These are phyloP conservation scores for Caenorhabditis panamensis DNA, from an alignment of 2,888 invertebrate genomes.

Conservation along the genomic window DNA sequence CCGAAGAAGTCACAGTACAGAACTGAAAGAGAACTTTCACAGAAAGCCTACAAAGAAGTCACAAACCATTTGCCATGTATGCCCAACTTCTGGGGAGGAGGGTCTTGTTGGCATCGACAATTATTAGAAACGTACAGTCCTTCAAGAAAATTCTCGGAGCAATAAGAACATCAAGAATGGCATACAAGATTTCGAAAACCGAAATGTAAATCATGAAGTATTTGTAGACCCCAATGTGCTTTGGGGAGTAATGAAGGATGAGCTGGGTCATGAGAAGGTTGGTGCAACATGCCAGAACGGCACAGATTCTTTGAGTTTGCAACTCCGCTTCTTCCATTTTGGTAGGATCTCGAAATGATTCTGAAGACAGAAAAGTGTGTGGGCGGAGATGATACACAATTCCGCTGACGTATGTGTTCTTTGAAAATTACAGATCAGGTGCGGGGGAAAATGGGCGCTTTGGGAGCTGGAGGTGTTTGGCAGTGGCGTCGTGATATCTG, in stretches of 20 bases:
- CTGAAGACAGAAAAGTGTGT: too few relatives aligned
- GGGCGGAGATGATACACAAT: not conserved
- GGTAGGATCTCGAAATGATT: not conserved
- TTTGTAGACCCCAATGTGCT: slow-evolving; percentile 26
- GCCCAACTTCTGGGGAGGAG: not conserved
- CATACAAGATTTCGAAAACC: slow-evolving; percentile 11
- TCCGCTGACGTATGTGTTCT: slow-evolving; percentile 1
- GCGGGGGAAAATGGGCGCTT: slow-evolving; percentile 4
- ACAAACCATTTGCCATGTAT: not conserved
- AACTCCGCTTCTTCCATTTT: slow-evolving; percentile 1
- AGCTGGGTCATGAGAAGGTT: not conserved
- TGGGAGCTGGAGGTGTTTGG: not conserved
- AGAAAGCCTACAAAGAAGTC: not conserved
- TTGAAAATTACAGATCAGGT: not conserved
- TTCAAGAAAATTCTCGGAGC: not conserved
- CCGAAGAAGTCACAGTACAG: slow-evolving; percentile 33
- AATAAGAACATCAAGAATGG: not conserved
- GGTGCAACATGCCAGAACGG: not conserved
- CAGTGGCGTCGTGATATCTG: not conserved
- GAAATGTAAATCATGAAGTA: slow-evolving; percentile 34
- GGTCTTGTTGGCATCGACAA: not conserved
- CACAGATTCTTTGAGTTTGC: not conserved
- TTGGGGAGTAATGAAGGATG: slow-evolving; percentile 8
- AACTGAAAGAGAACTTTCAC: slow-evolving; percentile 6
- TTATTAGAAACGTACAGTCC: not conserved